phyloP scores from a whole-genome alignment of 2,797 vertebrate genomes.

The Pangasius sanitwongsei region DNA sequence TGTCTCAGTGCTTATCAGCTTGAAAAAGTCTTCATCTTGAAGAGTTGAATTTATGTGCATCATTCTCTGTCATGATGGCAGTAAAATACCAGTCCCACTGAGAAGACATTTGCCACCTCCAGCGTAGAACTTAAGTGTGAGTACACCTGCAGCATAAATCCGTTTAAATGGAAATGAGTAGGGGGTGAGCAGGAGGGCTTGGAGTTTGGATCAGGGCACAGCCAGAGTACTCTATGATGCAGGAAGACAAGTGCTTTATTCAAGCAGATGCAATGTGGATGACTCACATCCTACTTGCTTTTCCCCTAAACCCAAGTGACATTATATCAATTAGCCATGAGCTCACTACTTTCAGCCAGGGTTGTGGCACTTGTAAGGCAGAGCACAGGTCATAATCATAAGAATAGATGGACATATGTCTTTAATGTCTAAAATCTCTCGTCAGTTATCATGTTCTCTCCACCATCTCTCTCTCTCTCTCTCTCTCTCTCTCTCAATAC shows the following conservation, averaged over 20 bases:
- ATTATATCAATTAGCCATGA: slow-evolving; percentile 39
- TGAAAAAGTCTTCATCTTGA: too few relatives aligned
- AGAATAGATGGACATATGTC: background rate
- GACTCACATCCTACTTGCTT: slow-evolving; percentile 35
- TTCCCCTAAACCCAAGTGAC: slow-evolving; percentile 33
- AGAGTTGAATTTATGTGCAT: too few relatives aligned
- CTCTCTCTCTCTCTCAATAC: slow-evolving; percentile 53
- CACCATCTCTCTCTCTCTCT: slow-evolving; percentile 6
- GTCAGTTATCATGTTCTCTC: background rate
- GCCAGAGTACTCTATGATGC: slow-evolving; percentile 4
- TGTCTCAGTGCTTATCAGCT: too few relatives aligned
- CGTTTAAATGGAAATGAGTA: slow-evolving; percentile 14
- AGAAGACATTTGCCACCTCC: slow-evolving; percentile 17
- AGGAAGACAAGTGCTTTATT: slow-evolving; percentile 33
- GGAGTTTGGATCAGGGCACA: background rate
- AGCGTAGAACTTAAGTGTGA: slow-evolving; percentile 17
- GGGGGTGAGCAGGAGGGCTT: slow-evolving; percentile 17
- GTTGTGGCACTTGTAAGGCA: slow-evolving; percentile 16
- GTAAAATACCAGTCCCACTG: too few relatives aligned
- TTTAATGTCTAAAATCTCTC: slow-evolving; percentile 22
- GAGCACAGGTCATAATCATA: background rate
- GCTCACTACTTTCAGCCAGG: slow-evolving; percentile 25
- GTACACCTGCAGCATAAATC: slow-evolving; percentile 34
- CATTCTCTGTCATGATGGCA: too few relatives aligned
- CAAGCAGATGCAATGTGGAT: slow-evolving; percentile 37